Percentiles rank a stretch among this genome's conserved stretches.
Conservation (phyloP, 1,140 invertebrate genomes). For the Saxidomus purpurata region DNA sequence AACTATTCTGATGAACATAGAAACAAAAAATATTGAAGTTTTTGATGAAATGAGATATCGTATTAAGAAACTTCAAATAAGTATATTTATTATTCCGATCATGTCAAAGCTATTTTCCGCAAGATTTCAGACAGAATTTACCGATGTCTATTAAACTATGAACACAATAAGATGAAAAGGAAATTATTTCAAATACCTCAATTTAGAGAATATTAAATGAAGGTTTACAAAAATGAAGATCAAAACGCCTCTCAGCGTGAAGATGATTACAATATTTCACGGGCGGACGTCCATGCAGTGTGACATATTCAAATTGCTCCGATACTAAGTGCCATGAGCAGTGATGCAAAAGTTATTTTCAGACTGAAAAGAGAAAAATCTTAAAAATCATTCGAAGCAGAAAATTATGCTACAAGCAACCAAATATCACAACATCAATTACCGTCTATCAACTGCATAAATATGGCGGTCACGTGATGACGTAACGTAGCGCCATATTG, state of each 20-base stretch:
- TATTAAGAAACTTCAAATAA: neutral
- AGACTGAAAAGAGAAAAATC: constrained; percentile 35
- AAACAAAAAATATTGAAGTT: too few species aligned
- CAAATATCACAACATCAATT: constrained; percentile 19
- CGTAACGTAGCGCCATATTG: constrained; percentile 24
- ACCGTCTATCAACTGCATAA: neutral
- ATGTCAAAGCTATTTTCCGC: constrained; percentile 46
- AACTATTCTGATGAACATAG: too few species aligned
- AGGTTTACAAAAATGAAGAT: constrained; percentile 39
- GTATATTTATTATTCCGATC: neutral
- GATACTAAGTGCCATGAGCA: constrained; percentile 17
- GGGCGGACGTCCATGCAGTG: constrained; percentile 34
- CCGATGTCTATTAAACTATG: constrained; percentile 44
- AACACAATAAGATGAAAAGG: constrained; percentile 52
- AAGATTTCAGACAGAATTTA: constrained; percentile 45
- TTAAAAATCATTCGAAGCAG: constrained; percentile 8
- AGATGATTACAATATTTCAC: constrained; percentile 56
- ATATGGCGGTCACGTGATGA: constrained; percentile 48
- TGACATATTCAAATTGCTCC: constrained; percentile 18
- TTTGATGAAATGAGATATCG: too few species aligned
- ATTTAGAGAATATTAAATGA: constrained; percentile 52
- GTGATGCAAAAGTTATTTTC: constrained; percentile 26
- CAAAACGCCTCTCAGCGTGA: constrained; percentile 48
- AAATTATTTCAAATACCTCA: constrained; percentile 50
- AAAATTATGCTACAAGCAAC: constrained; percentile 2